These are phyloP conservation scores for Zoroaster sp. DNA, from an alignment of 53 echinoderm and acorn worm species.

Conservation along the genomic window DNA sequence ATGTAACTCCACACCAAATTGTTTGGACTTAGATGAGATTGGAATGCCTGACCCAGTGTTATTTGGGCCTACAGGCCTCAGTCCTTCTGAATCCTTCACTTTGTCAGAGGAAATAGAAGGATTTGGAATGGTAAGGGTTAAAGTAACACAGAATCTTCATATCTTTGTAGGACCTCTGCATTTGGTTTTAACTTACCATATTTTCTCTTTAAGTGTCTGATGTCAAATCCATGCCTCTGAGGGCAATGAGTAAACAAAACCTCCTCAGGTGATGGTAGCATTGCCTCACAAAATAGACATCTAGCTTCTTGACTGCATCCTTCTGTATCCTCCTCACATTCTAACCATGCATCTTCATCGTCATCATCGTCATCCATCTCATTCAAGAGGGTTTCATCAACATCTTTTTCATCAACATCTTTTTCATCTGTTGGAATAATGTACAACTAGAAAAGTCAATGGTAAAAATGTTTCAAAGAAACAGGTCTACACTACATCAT, in stretches of 20 bases:
- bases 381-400: background rate
- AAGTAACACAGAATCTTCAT: no score
- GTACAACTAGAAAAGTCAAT: no score
- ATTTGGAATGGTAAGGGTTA: no score
- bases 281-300: conserved; percentile 83
- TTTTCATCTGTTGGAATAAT: conserved; percentile 16
- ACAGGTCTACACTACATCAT: no score
- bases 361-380: conserved; percentile 67
- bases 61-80: no score
- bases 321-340: conserved; percentile 64
- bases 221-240: conserved; percentile 71
- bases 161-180: no score
- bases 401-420: conserved; percentile 32
- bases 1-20: no score
- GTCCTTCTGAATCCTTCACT: no score
- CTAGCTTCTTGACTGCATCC: conserved; percentile 37
- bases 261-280: conserved; percentile 51
- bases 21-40: no score
- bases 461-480: no score
- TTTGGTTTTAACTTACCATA: conserved; percentile 60
- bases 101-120: no score
- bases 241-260: conserved; percentile 63
- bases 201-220: conserved; percentile 57
- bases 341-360: conserved; percentile 78
- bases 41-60: no score